Evolutionary conservation across 2,797 vertebrate genomes (phyloP).

Genomic region (Pseudotriccus pelzelni): DNA sequence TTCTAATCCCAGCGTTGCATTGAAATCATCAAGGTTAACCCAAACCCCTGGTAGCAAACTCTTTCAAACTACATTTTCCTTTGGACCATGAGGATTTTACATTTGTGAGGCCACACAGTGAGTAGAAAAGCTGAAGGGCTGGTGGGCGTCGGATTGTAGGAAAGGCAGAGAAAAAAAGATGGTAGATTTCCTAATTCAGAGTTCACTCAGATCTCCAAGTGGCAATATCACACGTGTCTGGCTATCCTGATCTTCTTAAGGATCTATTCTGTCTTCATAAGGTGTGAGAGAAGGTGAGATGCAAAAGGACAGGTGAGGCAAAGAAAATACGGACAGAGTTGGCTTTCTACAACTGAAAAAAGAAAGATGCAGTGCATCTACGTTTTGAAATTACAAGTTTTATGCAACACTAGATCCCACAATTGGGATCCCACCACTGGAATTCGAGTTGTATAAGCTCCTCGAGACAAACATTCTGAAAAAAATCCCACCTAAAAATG

Average conservation of each 20-base stretch:
- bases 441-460: not conserved
- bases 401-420: not conserved
- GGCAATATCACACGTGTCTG: rapidly evolving
- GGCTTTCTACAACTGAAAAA: not conserved
- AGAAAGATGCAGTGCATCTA: not conserved
- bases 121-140: not conserved
- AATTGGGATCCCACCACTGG: not conserved
- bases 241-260: not conserved
- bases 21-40: not conserved
- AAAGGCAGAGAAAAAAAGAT: not conserved
- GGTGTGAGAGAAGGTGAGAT: not conserved
- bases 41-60: not conserved
- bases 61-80: slow-evolving; percentile 19
- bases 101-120: not conserved
- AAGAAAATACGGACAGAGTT: not conserved
- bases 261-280: not conserved
- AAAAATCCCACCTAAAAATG: rapidly evolving
- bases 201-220: not conserved
- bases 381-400: not conserved
- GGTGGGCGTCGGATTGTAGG: not conserved
- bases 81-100: not conserved
- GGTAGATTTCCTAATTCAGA: not conserved
- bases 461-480: not conserved
- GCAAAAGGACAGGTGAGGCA: not conserved
- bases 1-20: slow-evolving; percentile 10